A percentile compares a stretch with the other conserved stretches of the same genome.
phyloP scores from a whole-genome alignment of 2,888 invertebrate species.

The Julus scandinavius region DNA sequence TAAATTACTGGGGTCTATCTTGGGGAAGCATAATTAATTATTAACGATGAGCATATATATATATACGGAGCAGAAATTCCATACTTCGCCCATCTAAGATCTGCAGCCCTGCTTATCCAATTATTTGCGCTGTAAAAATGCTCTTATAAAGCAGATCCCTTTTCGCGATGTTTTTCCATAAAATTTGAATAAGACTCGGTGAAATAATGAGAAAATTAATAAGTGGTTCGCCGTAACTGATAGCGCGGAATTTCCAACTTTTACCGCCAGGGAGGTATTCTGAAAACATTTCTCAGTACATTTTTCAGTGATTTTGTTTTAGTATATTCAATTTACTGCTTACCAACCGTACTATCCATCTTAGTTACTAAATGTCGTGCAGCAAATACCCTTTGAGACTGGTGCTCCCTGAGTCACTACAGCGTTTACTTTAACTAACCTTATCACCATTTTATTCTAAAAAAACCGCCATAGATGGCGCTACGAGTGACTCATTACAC shows the following conservation, averaged over 20 bases:
- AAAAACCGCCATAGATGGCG: too few relatives aligned
- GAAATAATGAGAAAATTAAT: background rate
- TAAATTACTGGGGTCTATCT: background rate
- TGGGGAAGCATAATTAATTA: slow-evolving; percentile 12
- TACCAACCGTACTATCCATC: too few relatives aligned
- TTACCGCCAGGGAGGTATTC: background rate
- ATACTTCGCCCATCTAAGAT: background rate
- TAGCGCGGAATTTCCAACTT: background rate
- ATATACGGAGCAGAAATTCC: background rate
- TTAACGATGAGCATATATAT: background rate
- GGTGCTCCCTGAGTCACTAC: too few relatives aligned
- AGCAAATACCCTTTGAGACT: too few relatives aligned
- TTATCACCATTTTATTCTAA: too few relatives aligned
- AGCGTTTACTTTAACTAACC: too few relatives aligned
- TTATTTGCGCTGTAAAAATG: slow-evolving; percentile 21
- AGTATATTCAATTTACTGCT: too few relatives aligned
- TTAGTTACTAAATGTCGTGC: too few relatives aligned
- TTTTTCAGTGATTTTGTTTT: too few relatives aligned
- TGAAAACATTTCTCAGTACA: too few relatives aligned
- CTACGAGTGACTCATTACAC: too few relatives aligned
- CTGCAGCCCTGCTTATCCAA: slow-evolving; percentile 11
- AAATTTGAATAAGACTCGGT: slow-evolving; percentile 11
- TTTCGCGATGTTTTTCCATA: background rate
- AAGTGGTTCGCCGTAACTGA: background rate
- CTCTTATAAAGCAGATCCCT: background rate